Evolutionary conservation across 2,797 vertebrate species (phyloP), one percentile per base, ranked within the genome.

Genomic region (Pangasius krempfi): DNA sequence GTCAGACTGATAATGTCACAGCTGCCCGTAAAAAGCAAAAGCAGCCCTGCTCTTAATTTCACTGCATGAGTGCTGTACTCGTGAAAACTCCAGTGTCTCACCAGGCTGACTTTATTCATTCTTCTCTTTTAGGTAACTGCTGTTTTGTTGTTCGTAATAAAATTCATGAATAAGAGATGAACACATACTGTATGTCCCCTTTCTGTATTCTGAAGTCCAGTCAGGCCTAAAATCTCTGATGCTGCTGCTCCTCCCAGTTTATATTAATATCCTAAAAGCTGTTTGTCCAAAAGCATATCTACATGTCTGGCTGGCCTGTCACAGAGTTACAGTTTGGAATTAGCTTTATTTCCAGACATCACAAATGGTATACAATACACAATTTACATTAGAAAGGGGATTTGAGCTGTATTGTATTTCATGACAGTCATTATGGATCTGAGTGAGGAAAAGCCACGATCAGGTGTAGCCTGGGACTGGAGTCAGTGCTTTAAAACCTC

Each of bases 141-240:
- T 88, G 84, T 92, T 94, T 94, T 93, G 85, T 94, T 92, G 93
- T 91, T 91, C 85, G 81, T 94, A 92, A 94, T 94, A 91, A 93
- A 87, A 92, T 89, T 68, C 91, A 92, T 94, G 92, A 95, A 95
- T 94, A 94, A 95, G 89, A 95, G 92, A 93, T 94, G 87, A 92
- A 92, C 92, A 92, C 90, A 75, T 44, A 75, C 40, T 14, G 5
- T 89, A 27, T 92, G 90, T 94, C 93, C 92, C 90, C 92, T 90
- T 93, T 93, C 92, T 91, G 86, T 91, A n/a, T 70, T 70, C 33
- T 22, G 91, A 92, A 92, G 92, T 94, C 92, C 90, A 94, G 92
- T 95, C 92, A 90, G 25, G 47, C 73, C 13, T n/a, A 76, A 14
- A 50, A 12, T 25, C 27, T 76, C 27, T 89, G 54, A 44, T 90